A percentile compares a stretch with the other conserved stretches of the same genome.
Evolutionary conservation across 2,113 vertebrate species (phyloP).

Genomic region (Lontra canadensis): DNA sequence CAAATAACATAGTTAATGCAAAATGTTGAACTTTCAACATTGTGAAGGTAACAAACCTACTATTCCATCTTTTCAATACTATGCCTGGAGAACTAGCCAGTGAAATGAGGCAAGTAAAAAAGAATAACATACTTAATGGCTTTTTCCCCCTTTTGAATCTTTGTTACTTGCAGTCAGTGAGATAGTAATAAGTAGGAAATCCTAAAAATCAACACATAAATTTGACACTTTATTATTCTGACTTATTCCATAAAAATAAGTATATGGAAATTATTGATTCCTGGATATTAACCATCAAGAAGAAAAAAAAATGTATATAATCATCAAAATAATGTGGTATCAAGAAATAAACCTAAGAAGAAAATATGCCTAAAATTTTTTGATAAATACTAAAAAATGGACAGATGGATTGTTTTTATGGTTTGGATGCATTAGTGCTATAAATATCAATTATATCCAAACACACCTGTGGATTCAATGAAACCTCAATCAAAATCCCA

Average conservation of each 20-base stretch:
- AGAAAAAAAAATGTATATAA: neutral
- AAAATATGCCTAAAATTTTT: neutral
- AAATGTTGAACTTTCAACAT: neutral
- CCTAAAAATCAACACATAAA: neutral
- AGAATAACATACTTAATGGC: neutral
- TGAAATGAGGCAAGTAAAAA: neutral
- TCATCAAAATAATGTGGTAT: neutral
- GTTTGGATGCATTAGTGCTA: neutral
- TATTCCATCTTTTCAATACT: neutral
- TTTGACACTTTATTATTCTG: neutral
- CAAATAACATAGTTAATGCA: neutral
- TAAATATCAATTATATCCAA: neutral
- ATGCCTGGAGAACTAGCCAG: neutral
- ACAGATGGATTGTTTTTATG: neutral
- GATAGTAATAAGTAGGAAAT: neutral
- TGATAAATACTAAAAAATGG: neutral
- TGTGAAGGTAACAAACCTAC: neutral
- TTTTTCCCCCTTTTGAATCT: no score
- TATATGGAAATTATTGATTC: neutral
- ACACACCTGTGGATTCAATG: neutral
- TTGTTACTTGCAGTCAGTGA: neutral
- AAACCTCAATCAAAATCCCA: neutral
- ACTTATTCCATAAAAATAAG: neutral
- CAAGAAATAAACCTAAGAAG: neutral
- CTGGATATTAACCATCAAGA: neutral